phyloP scores from a whole-genome alignment of 1,140 invertebrate genomes.

The Bombus impatiens region DNA sequence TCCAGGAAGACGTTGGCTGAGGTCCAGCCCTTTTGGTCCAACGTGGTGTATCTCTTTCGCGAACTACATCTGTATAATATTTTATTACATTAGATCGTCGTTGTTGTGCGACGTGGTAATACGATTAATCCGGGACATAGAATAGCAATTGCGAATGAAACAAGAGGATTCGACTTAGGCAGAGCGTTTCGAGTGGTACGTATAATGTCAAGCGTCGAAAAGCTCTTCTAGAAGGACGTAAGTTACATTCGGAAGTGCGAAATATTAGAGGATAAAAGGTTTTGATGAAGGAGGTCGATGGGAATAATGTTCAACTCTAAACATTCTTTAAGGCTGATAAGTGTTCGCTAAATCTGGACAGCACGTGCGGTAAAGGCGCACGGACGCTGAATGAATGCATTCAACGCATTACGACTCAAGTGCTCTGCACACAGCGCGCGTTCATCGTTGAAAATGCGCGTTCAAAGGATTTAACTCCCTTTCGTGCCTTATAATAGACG shows the following conservation, averaged over 20 bases:
- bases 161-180: background rate
- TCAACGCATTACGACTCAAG: conserved; percentile 38
- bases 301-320: background rate
- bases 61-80: conserved; percentile 86
- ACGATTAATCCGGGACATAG: background rate
- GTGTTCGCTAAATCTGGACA: conserved; percentile 24
- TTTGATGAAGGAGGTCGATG: background rate
- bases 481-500: conserved; percentile 6
- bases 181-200: background rate
- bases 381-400: conserved; percentile 14
- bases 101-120: fast-evolving
- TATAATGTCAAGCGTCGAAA: too few species aligned
- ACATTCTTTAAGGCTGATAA: conserved; percentile 3
- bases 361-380: conserved; percentile 13
- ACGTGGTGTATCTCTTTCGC: conserved; percentile 91
- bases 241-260: background rate
- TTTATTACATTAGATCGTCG: background rate
- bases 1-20: conserved; percentile 92
- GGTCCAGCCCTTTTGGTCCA: conserved; percentile 91
- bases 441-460: conserved; percentile 34
- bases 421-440: conserved; percentile 45
- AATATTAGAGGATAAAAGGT: background rate
- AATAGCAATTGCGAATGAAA: background rate
- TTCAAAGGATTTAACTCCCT: conserved; percentile 33
- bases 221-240: too few species aligned